These are phyloP conservation scores for Mythimna ferrago DNA, from an alignment of 2,888 invertebrate genomes.

Conservation along the genomic window DNA sequence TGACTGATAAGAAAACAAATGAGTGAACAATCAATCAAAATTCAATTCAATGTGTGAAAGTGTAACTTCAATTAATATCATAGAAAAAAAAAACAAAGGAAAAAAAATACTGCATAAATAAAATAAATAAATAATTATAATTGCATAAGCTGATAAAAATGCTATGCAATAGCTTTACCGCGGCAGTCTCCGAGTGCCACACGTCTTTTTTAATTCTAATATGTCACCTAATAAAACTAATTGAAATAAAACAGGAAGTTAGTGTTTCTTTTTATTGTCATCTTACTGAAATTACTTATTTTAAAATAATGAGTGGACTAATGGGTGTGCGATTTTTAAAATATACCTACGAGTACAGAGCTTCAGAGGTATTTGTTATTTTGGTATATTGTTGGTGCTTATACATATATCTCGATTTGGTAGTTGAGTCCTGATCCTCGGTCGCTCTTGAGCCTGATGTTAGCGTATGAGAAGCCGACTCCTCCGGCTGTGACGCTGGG, in stretches of 20 bases:
- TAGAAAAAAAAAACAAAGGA: no score
- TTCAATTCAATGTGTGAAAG: no score
- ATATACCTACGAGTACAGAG: not conserved
- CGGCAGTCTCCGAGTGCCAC: no score
- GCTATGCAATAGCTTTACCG: no score
- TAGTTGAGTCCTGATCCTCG: slow-evolving; percentile 86
- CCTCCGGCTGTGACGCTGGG: slow-evolving; percentile 85
- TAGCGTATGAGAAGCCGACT: slow-evolving; percentile 85
- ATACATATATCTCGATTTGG: slow-evolving; percentile 84
- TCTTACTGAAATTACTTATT: slow-evolving; percentile 6
- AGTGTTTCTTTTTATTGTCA: slow-evolving; percentile 16
- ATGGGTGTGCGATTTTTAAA: slow-evolving; percentile 8
- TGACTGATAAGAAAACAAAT: no score
- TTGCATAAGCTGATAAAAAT: no score
- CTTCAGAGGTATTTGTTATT: slow-evolving; percentile 1
- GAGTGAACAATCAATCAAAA: no score
- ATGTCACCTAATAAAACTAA: slow-evolving; percentile 1
- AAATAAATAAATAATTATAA: no score
- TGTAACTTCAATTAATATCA: no score
- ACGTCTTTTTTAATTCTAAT: slow-evolving; percentile 33
- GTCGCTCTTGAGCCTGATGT: slow-evolving; percentile 84
- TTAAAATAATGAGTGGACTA: slow-evolving; percentile 23
- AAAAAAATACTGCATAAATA: no score
- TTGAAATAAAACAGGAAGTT: slow-evolving; percentile 29
- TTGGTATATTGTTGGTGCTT: slow-evolving; percentile 53